Conservation (phyloP, 2,888 invertebrate genomes). For the Hydraecia micacea region DNA sequence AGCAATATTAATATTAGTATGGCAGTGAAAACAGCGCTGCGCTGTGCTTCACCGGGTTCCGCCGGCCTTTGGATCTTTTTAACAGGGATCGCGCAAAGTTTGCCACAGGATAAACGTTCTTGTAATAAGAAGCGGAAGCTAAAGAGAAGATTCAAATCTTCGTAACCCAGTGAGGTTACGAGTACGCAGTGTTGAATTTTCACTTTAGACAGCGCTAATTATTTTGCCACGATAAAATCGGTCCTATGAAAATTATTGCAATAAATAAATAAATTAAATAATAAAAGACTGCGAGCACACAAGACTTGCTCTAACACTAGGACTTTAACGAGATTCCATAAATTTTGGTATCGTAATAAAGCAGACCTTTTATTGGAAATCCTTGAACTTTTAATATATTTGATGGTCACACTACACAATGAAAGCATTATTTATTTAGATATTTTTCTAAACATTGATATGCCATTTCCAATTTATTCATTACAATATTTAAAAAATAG, state of each 20-base stretch:
- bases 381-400: neutral
- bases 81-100: neutral
- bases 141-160: neutral
- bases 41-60: neutral
- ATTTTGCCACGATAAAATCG: neutral
- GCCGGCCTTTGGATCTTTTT: neutral
- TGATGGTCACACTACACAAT: neutral
- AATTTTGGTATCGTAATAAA: neutral
- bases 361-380: conserved; percentile 12
- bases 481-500: conserved; percentile 55
- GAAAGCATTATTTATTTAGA: conserved; percentile 21
- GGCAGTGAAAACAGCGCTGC: neutral
- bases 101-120: neutral
- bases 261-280: neutral
- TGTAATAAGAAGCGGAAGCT: neutral
- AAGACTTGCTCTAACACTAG: neutral
- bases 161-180: neutral
- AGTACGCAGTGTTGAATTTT: neutral
- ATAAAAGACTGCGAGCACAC: neutral
- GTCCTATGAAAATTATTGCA: neutral
- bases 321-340: neutral
- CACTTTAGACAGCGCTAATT: neutral
- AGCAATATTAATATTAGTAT: neutral
- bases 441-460: conserved; percentile 54
- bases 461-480: conserved; percentile 47